These are phyloP conservation scores for Hephaestus fuliginosus DNA, from an alignment of 2,797 vertebrate species.

Conservation along the genomic window DNA sequence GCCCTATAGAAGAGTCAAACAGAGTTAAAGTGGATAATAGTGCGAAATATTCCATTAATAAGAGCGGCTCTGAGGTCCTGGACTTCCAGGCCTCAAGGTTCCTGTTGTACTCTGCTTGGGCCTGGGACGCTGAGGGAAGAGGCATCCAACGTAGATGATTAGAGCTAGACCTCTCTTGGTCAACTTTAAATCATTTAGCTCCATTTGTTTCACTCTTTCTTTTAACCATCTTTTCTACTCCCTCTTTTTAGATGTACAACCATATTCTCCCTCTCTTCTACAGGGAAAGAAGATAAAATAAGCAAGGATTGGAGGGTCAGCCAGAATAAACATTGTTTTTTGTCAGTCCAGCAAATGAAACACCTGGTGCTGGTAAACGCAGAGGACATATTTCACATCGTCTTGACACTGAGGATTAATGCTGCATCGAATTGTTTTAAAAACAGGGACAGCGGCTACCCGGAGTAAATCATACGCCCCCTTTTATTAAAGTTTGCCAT, in stretches of 20 bases:
- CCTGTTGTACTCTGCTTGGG: conserved; percentile 17
- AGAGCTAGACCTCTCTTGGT: conserved; percentile 36
- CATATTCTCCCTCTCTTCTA: conserved; percentile 44
- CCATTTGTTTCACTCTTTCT: conserved; percentile 49
- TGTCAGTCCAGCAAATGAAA: conserved; percentile 85
- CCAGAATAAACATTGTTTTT: conserved; percentile 83
- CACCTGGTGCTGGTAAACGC: conserved; percentile 84
- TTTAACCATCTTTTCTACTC: conserved; percentile 42
- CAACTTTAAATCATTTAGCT: conserved; percentile 55
- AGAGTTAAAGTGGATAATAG: conserved; percentile 35
- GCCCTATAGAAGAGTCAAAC: conserved; percentile 30
- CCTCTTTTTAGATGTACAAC: conserved; percentile 29
- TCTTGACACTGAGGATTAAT: conserved; percentile 81
- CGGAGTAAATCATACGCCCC: conserved; percentile 77
- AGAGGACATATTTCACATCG: conserved; percentile 78
- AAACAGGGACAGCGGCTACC: conserved; percentile 75
- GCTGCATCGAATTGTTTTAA: conserved; percentile 82
- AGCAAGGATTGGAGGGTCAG: conserved; percentile 72
- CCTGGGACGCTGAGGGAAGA: conserved; percentile 30
- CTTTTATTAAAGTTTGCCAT: conserved; percentile 81
- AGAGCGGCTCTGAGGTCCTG: conserved; percentile 12
- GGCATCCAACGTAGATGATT: conserved; percentile 50
- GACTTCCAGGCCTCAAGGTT: not conserved
- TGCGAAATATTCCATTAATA: conserved; percentile 28
- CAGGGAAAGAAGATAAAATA: conserved; percentile 71